phyloP scores from a whole-genome alignment of 2,888 invertebrate species.

The Troilus luridus region DNA sequence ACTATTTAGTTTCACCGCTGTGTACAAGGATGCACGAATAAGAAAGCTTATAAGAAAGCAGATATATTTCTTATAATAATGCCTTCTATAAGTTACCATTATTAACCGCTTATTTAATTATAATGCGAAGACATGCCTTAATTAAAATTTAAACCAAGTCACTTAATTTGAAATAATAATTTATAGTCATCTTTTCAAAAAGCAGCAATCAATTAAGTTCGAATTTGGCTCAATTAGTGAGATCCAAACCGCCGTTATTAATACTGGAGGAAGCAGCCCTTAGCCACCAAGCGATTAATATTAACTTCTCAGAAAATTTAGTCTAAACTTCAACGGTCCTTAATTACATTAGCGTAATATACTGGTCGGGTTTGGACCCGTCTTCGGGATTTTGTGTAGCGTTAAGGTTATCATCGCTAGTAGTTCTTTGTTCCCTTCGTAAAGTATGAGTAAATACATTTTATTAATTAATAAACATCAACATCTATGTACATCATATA shows the following conservation, averaged over 20 bases:
- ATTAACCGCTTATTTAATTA: not conserved
- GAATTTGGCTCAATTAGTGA: not conserved
- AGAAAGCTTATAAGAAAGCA: too few relatives aligned
- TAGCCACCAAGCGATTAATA: not conserved
- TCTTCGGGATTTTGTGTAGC: not conserved
- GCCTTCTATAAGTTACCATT: not conserved
- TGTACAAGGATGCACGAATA: too few relatives aligned
- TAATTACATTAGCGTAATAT: not conserved
- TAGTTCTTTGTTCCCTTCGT: too few relatives aligned
- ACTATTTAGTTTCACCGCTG: too few relatives aligned
- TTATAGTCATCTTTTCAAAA: constrained; percentile 2
- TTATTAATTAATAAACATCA: too few relatives aligned
- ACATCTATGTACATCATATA: too few relatives aligned
- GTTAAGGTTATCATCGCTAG: too few relatives aligned
- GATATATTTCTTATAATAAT: not conserved
- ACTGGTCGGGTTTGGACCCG: not conserved
- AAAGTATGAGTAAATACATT: too few relatives aligned
- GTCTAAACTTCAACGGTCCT: not conserved
- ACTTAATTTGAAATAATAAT: not conserved
- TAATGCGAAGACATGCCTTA: not conserved
- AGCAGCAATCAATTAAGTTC: not conserved
- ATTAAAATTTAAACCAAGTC: not conserved
- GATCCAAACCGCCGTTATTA: not conserved
- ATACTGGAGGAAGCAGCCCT: not conserved
- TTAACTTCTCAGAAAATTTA: constrained; percentile 17